Evolutionary conservation across 92 coral and sea anemone genomes (phyloP).

Genomic region (Paramuricea clavata): DNA sequence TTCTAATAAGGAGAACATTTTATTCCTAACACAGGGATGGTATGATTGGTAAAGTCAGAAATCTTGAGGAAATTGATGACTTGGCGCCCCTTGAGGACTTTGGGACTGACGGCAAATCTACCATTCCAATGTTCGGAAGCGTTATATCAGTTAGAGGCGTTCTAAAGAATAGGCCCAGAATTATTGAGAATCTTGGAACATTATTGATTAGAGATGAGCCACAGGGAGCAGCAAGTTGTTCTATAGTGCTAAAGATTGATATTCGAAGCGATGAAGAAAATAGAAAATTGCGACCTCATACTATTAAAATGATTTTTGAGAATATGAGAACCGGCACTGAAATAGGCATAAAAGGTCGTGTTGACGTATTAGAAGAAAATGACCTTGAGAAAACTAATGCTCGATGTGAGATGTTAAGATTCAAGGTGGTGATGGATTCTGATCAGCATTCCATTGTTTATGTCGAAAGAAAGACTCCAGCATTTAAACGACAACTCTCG

Average conservation of each 20-base stretch:
- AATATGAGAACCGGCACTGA: slow-evolving; percentile 58
- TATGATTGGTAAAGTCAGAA: slow-evolving; percentile 63
- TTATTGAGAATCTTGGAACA: slow-evolving; percentile 52
- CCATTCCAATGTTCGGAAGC: slow-evolving; percentile 43
- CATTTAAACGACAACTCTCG: slow-evolving; percentile 73
- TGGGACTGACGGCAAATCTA: background rate
- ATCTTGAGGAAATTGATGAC: slow-evolving; percentile 44
- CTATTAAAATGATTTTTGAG: slow-evolving; percentile 38
- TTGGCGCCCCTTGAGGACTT: slow-evolving; percentile 59
- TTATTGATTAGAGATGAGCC: slow-evolving; percentile 69
- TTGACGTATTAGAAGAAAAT: slow-evolving; percentile 52
- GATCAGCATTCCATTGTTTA: slow-evolving; percentile 73
- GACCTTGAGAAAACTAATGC: slow-evolving; percentile 35
- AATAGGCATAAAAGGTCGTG: slow-evolving; percentile 70
- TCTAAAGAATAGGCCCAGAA: slow-evolving; percentile 63
- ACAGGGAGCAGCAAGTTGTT: slow-evolving; percentile 29
- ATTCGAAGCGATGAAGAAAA: slow-evolving; percentile 56
- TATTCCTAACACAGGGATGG: slow-evolving; percentile 33
- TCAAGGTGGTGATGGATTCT: slow-evolving; percentile 72
- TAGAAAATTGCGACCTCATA: slow-evolving; percentile 45
- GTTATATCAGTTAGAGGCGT: slow-evolving; percentile 66
- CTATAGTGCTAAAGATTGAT: slow-evolving; percentile 67
- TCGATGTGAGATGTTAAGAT: slow-evolving; percentile 50
- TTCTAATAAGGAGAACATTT: background rate
- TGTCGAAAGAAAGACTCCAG: slow-evolving; percentile 43